These are phyloP conservation scores for Crotophaga sulcirostris DNA, from an alignment of 2,113 vertebrate genomes.

Conservation along the genomic window DNA sequence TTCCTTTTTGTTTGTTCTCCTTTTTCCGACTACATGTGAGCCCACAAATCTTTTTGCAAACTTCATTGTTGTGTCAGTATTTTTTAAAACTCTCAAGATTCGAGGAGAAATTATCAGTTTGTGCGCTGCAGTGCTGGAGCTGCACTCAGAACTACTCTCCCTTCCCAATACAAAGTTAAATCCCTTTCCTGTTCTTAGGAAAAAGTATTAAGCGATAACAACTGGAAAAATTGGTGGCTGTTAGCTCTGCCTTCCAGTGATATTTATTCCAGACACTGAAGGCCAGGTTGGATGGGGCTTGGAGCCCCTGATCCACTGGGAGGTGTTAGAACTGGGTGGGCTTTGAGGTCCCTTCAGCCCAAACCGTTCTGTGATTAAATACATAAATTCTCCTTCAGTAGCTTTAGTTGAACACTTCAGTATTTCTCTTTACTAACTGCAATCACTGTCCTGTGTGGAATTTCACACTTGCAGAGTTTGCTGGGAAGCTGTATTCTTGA, in stretches of 20 bases:
- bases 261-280: background rate
- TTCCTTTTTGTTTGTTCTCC: background rate
- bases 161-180: background rate
- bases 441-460: background rate
- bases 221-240: background rate
- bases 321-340: too few species aligned
- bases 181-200: background rate
- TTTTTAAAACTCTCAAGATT: background rate
- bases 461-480: background rate
- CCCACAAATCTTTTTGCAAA: background rate
- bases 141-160: background rate
- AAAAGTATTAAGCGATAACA: background rate
- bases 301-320: too few species aligned
- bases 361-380: background rate
- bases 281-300: too few species aligned
- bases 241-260: background rate
- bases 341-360: too few species aligned
- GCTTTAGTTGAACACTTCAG: background rate
- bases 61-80: background rate
- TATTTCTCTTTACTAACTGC: background rate
- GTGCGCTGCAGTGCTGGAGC: background rate
- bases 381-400: background rate
- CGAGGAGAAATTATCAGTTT: background rate
- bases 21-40: background rate
- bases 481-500: background rate